phyloP scores from a whole-genome alignment of 2,888 invertebrate genomes.

The Tenthredo mesomela region DNA sequence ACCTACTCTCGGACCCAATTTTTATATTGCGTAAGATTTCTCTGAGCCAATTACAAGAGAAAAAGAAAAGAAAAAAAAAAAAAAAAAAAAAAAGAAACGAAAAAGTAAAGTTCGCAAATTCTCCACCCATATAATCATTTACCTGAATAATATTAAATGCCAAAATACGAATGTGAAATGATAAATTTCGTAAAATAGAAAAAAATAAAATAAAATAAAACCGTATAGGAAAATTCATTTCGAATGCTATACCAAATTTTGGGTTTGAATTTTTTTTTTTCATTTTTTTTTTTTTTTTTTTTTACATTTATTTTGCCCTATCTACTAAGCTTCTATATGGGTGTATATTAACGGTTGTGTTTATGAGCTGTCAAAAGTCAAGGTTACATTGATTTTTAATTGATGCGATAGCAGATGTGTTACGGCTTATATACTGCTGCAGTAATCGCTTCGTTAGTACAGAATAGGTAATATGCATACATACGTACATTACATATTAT shows the following conservation, averaged over 20 bases:
- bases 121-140: too few relatives aligned
- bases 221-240: neutral
- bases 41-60: too few relatives aligned
- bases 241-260: neutral
- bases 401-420: neutral
- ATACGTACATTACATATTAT: too few relatives aligned
- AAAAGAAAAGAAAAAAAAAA: too few relatives aligned
- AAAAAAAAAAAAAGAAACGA: too few relatives aligned
- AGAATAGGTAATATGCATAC: too few relatives aligned
- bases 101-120: too few relatives aligned
- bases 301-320: neutral
- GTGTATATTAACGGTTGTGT: neutral
- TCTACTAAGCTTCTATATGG: neutral
- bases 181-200: too few relatives aligned
- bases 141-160: too few relatives aligned
- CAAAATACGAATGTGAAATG: neutral
- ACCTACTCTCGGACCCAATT: neutral
- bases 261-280: neutral
- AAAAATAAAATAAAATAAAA: too few relatives aligned
- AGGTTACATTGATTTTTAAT: slow-evolving; percentile 2
- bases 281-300: neutral
- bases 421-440: neutral
- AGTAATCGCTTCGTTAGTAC: neutral
- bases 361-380: slow-evolving; percentile 12
- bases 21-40: too few relatives aligned